phyloP scores from a whole-genome alignment of 2,888 invertebrate species.

The Epirrita christyi region DNA sequence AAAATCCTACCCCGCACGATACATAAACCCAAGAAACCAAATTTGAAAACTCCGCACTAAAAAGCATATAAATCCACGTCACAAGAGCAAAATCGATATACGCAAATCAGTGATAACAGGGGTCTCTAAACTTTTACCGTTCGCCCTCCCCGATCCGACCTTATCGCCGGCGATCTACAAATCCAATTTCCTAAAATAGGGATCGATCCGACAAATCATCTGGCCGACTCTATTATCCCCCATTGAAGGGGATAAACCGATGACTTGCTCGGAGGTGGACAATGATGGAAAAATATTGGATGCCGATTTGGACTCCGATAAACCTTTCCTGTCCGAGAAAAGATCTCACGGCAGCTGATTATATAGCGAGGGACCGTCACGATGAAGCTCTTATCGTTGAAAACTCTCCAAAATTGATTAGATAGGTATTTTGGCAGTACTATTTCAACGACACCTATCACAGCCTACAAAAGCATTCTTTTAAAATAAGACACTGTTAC shows the following conservation, averaged over 20 bases:
- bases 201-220: conserved; percentile 85
- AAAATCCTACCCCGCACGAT: conserved; percentile 7
- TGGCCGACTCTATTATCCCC: conserved; percentile 53
- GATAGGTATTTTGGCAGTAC: background rate
- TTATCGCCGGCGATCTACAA: conserved; percentile 83
- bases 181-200: conserved; percentile 86
- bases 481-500: background rate
- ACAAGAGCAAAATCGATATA: conserved; percentile 72
- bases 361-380: conserved; percentile 2
- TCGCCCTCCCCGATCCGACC: conserved; percentile 51
- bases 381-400: background rate
- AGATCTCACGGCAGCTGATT: conserved; percentile 22
- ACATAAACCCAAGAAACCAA: conserved; percentile 16
- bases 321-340: conserved; percentile 28
- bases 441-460: no score
- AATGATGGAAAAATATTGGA: conserved; percentile 40
- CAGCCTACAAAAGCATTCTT: background rate
- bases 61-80: conserved; percentile 63
- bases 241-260: conserved; percentile 52
- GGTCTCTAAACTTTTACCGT: conserved; percentile 71
- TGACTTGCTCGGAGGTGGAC: conserved; percentile 53
- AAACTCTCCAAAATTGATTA: conserved; percentile 1
- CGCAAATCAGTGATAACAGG: conserved; percentile 81
- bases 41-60: conserved; percentile 31
- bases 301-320: conserved; percentile 30